Base-by-base conservation (phyloP, 2,113 vertebrate genomes). In the Ictalurus furcatus region DNA sequence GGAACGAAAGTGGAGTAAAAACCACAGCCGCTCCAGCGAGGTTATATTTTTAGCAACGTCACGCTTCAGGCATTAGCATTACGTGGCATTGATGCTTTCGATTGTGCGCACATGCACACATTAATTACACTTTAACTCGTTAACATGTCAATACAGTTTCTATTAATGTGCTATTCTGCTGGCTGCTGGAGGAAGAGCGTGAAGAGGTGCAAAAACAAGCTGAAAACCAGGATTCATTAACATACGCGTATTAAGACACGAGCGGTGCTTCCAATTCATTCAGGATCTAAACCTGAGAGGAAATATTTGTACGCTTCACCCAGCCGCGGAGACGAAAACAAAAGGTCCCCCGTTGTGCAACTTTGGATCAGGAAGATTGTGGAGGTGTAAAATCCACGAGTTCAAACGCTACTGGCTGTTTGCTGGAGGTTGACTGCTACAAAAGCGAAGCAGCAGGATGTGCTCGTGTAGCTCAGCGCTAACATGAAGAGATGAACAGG, bases 331-430 rank as follows among this genome's bases (percentile, higher is more conserved):
- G 52, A 56, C 4, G 28, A 56, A 58, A 81, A 81, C 28, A 81
- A 56, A 56, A 81, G 78, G 9, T 1, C 17, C n/a, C 78, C 78
- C 52, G 7, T 1, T 0, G 52, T 30, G 28, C n/a, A 21, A 17
- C 78, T 81, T 56, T 6, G 78, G 52, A 81, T 30, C 52, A 56
- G 78, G 48, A 34, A 81, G 78, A 81, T 81, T 81, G 78, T n/a
- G 52, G 56, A 81, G 78, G 78, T 19, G 78, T 81, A n/a, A 58
- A 56, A 56, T 30, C 16, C 28, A 19, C 1, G 52, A 37, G 80
- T 59, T 59, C n/a, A 59, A 5, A 59, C 4, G 9, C 56, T 34
- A 21, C 17, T 37, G 1, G 30, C n/a, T 58, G 56, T 82, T 37
- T 21, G 56, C 23, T 59, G 80, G 54, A 59, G 52, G n/a, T 34